Evolutionary conservation across 1,140 invertebrate genomes (phyloP).

Genomic region (Monomorium pharaonis): DNA sequence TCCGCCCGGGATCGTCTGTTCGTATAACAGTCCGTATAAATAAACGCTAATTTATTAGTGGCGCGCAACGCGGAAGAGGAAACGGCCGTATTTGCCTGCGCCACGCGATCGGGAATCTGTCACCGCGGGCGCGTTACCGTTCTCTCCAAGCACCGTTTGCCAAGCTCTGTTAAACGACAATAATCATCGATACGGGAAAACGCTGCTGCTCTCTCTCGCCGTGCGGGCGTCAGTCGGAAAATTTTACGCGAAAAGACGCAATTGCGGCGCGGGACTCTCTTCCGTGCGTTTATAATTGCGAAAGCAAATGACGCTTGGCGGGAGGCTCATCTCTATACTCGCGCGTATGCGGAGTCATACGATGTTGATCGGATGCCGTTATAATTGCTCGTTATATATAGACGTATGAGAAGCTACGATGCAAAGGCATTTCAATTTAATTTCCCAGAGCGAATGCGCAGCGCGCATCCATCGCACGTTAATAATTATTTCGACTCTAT

Average conservation of each 20-base stretch:
- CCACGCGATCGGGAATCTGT: conserved; percentile 23
- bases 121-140: not conserved
- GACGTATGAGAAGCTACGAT: not conserved
- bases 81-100: not conserved
- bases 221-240: not conserved
- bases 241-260: not conserved
- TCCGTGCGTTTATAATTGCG: conserved; percentile 36
- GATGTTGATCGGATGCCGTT: conserved; percentile 15
- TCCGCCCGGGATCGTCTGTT: conserved; percentile 5
- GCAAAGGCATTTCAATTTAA: not conserved
- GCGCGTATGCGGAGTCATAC: not conserved
- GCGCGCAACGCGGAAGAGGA: conserved; percentile 36
- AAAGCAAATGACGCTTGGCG: not conserved
- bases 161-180: conserved; percentile 21
- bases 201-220: not conserved
- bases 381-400: conserved; percentile 12
- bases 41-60: conserved; percentile 48
- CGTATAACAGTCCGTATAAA: conserved; percentile 6
- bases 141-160: not conserved
- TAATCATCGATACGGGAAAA: conserved; percentile 52
- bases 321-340: not conserved
- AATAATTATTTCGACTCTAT: not conserved
- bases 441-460: not conserved
- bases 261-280: not conserved
- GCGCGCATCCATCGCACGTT: not conserved